phyloP scores from a whole-genome alignment of 30 jellyfish, hydroid and myxozoan genomes.

The Aurelia sp. region DNA sequence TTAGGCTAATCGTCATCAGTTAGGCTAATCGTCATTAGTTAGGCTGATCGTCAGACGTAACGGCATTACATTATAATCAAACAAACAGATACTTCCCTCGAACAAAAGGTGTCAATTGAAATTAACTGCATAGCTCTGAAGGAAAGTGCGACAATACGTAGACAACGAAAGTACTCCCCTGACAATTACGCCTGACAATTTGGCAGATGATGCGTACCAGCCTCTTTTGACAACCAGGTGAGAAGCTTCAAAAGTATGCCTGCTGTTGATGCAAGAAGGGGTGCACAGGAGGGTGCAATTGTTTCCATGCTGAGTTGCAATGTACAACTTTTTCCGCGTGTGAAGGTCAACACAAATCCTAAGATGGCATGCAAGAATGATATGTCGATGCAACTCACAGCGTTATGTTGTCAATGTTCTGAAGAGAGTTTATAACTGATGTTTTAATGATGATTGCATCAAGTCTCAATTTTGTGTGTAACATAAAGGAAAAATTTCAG shows the following conservation, averaged over 20 bases:
- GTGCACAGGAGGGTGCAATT: conserved; percentile 29
- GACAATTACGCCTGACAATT: too few relatives aligned
- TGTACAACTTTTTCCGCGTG: conserved; percentile 33
- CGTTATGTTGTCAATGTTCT: neutral
- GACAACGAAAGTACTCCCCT: too few relatives aligned
- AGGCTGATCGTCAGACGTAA: too few relatives aligned
- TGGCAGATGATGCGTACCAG: conserved; percentile 16
- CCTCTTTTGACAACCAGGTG: conserved; percentile 38
- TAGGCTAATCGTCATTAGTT: too few relatives aligned
- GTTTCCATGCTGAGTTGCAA: conserved; percentile 25
- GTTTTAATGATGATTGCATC: conserved; percentile 1
- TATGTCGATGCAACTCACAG: neutral
- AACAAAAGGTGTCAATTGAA: too few relatives aligned
- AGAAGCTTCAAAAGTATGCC: conserved; percentile 40
- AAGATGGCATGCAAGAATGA: conserved; percentile 1
- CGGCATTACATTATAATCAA: too few relatives aligned
- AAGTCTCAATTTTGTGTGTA: neutral
- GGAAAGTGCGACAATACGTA: too few relatives aligned
- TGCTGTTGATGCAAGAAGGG: conserved; percentile 24
- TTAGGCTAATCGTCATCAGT: too few relatives aligned
- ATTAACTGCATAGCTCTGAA: too few relatives aligned
- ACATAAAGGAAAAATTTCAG: neutral
- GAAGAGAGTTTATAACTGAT: neutral
- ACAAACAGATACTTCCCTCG: too few relatives aligned
- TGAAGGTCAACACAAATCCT: conserved; percentile 6